Evolutionary conservation across 2,113 vertebrate species (phyloP).

Genomic region (Echinops telfairi): DNA sequence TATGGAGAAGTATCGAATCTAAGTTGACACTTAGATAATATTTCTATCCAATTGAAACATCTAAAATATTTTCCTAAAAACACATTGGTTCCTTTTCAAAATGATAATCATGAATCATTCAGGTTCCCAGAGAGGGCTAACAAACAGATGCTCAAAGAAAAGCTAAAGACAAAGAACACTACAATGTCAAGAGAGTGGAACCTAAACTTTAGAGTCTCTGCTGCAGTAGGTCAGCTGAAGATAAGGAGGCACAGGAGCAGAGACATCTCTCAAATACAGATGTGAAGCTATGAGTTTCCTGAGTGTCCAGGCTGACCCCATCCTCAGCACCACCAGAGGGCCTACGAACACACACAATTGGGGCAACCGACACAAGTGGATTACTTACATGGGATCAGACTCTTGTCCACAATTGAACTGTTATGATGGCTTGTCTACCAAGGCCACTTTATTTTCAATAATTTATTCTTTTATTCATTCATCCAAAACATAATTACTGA

Average conservation of each 20-base stretch:
- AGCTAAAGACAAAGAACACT: not conserved
- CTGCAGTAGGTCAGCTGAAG: not conserved
- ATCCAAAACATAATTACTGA: not conserved
- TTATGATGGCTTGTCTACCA: not conserved
- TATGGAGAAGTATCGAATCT: not conserved
- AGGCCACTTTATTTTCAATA: not conserved
- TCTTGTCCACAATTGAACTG: no score
- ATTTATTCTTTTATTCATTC: not conserved
- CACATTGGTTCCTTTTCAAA: not conserved
- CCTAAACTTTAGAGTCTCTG: no score
- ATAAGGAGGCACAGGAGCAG: rapidly evolving
- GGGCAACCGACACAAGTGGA: no score
- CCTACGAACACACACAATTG: no score
- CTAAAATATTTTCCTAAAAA: not conserved
- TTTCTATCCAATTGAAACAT: not conserved
- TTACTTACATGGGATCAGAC: no score
- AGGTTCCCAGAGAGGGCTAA: not conserved
- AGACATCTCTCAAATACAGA: no score
- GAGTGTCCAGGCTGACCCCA: no score
- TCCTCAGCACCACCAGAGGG: no score
- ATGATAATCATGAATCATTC: not conserved
- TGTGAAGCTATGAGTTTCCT: no score
- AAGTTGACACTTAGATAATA: not conserved
- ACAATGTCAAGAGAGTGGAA: no score
- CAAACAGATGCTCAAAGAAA: not conserved